Conservation (phyloP, 2,888 invertebrate species). For the Agrochola lychnidis region DNA sequence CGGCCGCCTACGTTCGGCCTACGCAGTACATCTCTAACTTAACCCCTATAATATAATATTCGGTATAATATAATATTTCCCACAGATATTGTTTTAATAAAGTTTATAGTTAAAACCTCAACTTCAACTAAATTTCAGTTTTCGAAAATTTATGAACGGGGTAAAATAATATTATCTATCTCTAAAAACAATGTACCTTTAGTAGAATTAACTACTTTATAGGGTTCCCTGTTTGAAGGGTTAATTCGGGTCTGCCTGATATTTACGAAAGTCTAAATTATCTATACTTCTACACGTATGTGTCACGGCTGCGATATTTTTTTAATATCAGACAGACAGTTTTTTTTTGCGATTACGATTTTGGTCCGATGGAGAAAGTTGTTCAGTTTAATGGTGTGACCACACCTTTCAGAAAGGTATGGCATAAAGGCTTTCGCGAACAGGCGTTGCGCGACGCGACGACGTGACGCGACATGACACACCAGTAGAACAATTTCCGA, state of each 20-base stretch:
- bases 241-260: neutral
- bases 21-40: neutral
- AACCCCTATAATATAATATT: neutral
- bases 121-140: neutral
- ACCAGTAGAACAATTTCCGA: no score
- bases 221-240: neutral
- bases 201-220: neutral
- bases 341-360: neutral
- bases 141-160: no score
- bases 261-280: no score
- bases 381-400: neutral
- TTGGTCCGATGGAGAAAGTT: neutral
- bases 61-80: neutral
- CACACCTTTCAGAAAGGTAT: no score
- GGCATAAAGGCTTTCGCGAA: no score
- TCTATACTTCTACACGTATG: no score
- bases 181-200: neutral
- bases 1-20: neutral
- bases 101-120: slow-evolving; percentile 1
- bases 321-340: no score
- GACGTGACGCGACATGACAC: no score
- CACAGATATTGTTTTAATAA: slow-evolving; percentile 1
- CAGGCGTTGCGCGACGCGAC: no score
- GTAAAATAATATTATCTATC: slow-evolving; percentile 14
- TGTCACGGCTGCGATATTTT: no score